Percentiles rank a stretch among this genome's conserved stretches.
Evolutionary conservation across 2,888 invertebrate species (phyloP).

Genomic region (Ophioninae sp.): DNA sequence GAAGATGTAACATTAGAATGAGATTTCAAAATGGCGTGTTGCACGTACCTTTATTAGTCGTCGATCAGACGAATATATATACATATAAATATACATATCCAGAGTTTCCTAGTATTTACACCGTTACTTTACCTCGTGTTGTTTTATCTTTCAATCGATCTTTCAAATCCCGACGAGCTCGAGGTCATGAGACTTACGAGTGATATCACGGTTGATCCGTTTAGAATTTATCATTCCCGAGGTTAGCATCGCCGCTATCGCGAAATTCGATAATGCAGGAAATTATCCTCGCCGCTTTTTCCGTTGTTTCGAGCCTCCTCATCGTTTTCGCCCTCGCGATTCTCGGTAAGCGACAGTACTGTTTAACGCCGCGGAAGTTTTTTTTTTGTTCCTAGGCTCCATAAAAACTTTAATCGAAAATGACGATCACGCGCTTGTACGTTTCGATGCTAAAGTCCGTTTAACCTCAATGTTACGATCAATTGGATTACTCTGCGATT

Average conservation of each 20-base stretch:
- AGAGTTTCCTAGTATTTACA: constrained; percentile 10
- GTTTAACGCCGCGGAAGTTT: background rate
- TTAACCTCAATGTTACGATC: background rate
- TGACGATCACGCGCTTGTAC: background rate
- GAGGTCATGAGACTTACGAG: constrained; percentile 51
- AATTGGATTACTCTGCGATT: background rate
- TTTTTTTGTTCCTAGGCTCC: constrained; percentile 27
- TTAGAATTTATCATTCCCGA: constrained; percentile 6
- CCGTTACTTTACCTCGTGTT: constrained; percentile 28
- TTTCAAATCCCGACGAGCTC: constrained; percentile 2
- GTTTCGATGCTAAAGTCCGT: background rate
- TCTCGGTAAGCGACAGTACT: constrained; percentile 82
- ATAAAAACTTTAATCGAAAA: background rate
- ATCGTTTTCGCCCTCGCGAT: constrained; percentile 84
- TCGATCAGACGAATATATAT: constrained; percentile 34
- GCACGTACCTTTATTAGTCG: constrained; percentile 51
- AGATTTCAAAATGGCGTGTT: constrained; percentile 71
- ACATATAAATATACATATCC: background rate
- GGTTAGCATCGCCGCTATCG: constrained; percentile 16
- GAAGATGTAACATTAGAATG: constrained; percentile 40
- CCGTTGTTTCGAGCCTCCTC: constrained; percentile 83
- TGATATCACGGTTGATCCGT: constrained; percentile 14
- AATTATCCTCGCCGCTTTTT: constrained; percentile 82
- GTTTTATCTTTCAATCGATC: constrained; percentile 40
- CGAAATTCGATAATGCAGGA: constrained; percentile 79